Percentiles rank a stretch among this genome's conserved stretches.
phyloP scores from a whole-genome alignment of 2,113 vertebrate genomes.

The Rousettus leschenaultii region DNA sequence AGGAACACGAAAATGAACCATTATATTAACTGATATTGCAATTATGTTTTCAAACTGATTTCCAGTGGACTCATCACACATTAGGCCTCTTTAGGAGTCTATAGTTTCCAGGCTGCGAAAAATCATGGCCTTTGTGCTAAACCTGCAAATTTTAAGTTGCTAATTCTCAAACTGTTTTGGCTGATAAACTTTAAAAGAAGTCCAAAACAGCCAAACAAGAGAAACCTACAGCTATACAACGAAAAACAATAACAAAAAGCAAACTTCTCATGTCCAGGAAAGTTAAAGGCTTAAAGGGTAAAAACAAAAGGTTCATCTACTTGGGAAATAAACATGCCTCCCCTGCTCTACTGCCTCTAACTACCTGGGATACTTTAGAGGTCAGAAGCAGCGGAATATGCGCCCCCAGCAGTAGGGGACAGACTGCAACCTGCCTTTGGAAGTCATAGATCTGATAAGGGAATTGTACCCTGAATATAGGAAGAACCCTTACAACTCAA shows the following conservation, averaged over 20 bases:
- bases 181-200: constrained; percentile 12
- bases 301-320: neutral
- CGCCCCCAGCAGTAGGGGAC: neutral
- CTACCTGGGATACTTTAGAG: neutral
- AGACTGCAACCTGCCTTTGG: neutral
- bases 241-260: constrained; percentile 28
- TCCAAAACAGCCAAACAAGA: constrained; percentile 7
- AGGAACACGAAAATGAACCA: neutral
- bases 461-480: neutral
- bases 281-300: neutral
- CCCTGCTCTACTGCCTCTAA: neutral
- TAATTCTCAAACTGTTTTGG: constrained; percentile 24
- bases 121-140: neutral
- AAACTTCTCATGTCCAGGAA: neutral
- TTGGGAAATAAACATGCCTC: neutral
- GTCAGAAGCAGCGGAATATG: neutral
- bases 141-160: neutral
- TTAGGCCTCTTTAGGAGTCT: neutral
- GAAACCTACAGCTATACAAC: neutral
- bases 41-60: constrained; percentile 11
- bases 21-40: neutral
- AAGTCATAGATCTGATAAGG: neutral
- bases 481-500: constrained; percentile 17
- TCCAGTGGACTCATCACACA: neutral
- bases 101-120: neutral